Percentiles rank a stretch among this genome's conserved stretches.
Evolutionary conservation across 2,888 invertebrate species (phyloP).

Genomic region (Cyrtodaria siliqua): DNA sequence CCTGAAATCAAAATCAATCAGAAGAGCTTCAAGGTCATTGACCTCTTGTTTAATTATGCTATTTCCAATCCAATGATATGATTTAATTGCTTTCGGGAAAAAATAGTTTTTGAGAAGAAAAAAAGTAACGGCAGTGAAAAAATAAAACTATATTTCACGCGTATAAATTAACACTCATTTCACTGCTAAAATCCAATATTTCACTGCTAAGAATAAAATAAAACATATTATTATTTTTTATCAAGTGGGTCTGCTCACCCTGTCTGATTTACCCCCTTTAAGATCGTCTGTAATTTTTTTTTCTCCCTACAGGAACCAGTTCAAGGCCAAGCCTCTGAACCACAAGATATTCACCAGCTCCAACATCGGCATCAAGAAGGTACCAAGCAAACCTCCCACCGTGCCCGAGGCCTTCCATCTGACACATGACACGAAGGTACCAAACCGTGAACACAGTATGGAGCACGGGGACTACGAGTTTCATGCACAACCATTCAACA

Average conservation of each 20-base stretch:
- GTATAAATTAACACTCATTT: no score
- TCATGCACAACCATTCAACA: slow-evolving; percentile 91
- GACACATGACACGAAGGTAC: slow-evolving; percentile 52
- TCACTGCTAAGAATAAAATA: no score
- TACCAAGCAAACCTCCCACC: slow-evolving; percentile 88
- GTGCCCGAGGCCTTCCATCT: slow-evolving; percentile 88
- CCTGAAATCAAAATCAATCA: no score
- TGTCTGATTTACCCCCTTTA: neutral
- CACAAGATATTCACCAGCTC: slow-evolving; percentile 88
- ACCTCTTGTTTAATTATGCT: no score
- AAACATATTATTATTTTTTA: neutral
- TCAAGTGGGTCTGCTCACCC: neutral
- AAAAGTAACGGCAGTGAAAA: no score
- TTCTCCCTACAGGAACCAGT: slow-evolving; percentile 87
- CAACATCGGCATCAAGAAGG: slow-evolving; percentile 85
- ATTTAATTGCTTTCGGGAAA: no score
- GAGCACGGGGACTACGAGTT: slow-evolving; percentile 89
- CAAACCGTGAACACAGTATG: slow-evolving; percentile 64
- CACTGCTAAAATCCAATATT: no score
- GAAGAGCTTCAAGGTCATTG: no score
- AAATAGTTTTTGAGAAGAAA: no score
- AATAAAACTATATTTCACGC: no score
- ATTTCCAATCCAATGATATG: no score
- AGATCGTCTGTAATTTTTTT: slow-evolving; percentile 17
- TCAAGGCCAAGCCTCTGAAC: slow-evolving; percentile 90